Evolutionary conservation across 2,888 invertebrate species (phyloP), one percentile per base, ranked within the genome.

Genomic region (Eristalis pertinax): DNA sequence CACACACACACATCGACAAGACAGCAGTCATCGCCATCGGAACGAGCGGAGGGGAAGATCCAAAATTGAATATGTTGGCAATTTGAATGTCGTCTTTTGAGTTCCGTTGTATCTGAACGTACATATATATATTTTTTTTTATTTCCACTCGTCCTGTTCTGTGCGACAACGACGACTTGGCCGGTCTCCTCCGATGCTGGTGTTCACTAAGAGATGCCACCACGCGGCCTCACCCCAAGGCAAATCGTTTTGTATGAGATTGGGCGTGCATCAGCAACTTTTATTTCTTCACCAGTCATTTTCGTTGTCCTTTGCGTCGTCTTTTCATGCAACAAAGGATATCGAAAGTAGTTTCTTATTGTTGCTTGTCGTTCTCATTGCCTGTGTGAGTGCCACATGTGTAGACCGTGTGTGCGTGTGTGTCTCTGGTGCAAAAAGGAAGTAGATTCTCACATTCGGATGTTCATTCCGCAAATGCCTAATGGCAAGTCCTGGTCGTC

Each of bases 381-480:
- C 19, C 35, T 50, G 73, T 15, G 50, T 80, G 74, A 19, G 62
- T 38, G 19, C 19, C 32, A 13, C 38, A 19, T 35, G 7, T 13
- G 24, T 10, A 35, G 32, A n/a, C n/a, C n/a, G n/a, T 1, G 8
- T 15, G 64, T 15, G 22, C 29, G 26, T 19, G 64, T 8, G 32
- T 10, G 5, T 32, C 56, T 10, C 63, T 68, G 69, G 10, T 26
- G 22, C 24, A 56, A 58, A 70, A 56, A 65, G 82, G 82, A 82
- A 82, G 82, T 82, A 15, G 62, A 76, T 68, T 82, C 65, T 60
- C 70, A 72, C 82, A 82, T 76, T 82, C 76, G 82, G 82, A 82
- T 82, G 82, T 76, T 82, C 76, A 76, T 82, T 82, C 67, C 75
- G 56, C 73, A 78, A 78, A 83, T 78, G 83, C 78, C 83, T 83